phyloP scores from a whole-genome alignment of 2,113 vertebrate genomes.

The Microtus pennsylvanicus region DNA sequence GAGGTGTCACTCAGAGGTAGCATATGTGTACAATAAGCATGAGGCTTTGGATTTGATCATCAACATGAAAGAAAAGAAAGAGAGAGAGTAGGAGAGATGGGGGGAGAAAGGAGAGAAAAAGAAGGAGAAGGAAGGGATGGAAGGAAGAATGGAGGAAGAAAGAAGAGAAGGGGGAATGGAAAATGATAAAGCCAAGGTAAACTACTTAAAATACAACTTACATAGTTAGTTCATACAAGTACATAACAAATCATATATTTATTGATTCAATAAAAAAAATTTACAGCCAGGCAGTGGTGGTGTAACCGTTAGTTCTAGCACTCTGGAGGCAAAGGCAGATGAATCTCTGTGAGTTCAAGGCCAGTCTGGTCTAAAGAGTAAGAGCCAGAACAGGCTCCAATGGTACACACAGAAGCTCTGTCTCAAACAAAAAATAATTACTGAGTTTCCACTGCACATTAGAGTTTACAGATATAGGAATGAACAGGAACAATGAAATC shows the following conservation, averaged over 20 bases:
- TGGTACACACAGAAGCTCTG: too few species aligned
- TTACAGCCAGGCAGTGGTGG: background rate
- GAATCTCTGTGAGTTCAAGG: too few species aligned
- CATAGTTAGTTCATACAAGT: background rate
- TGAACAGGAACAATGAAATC: background rate
- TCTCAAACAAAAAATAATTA: slow-evolving; percentile 10
- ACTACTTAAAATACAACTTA: background rate
- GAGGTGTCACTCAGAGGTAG: background rate
- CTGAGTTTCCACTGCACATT: slow-evolving; percentile 7
- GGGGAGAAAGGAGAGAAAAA: too few species aligned
- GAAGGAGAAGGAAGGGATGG: background rate
- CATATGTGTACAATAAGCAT: background rate
- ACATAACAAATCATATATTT: background rate
- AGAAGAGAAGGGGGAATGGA: too few species aligned
- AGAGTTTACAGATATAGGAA: background rate
- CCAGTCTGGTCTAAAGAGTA: too few species aligned
- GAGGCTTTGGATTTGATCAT: background rate
- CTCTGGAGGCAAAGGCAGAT: too few species aligned
- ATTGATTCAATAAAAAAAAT: slow-evolving; percentile 17
- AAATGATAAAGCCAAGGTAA: background rate
- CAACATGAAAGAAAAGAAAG: background rate
- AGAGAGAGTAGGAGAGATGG: too few species aligned
- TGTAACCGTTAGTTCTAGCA: too few species aligned
- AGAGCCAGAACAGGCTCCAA: too few species aligned
- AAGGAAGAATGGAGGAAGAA: background rate